These are phyloP conservation scores for Cebidichthys violaceus DNA, from an alignment of 2,113 vertebrate genomes.

Conservation along the genomic window DNA sequence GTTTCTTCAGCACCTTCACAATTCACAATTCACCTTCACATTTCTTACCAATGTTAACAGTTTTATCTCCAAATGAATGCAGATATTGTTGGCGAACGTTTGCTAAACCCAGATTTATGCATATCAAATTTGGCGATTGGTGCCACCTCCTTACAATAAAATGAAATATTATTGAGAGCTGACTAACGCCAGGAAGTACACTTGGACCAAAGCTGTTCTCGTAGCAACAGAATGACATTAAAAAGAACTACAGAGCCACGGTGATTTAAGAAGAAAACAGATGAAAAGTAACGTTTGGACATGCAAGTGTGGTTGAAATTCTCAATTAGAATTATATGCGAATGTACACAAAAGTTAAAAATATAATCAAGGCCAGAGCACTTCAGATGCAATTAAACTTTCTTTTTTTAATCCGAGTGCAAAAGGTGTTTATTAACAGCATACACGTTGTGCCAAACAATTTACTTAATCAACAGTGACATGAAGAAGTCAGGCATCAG, in stretches of 20 bases:
- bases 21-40: too few relatives aligned
- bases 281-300: background rate
- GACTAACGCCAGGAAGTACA: background rate
- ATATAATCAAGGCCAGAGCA: background rate
- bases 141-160: background rate
- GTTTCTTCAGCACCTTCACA: background rate
- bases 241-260: background rate
- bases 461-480: slow-evolving; percentile 32
- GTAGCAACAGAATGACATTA: background rate
- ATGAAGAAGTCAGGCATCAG: slow-evolving; percentile 45
- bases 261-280: background rate
- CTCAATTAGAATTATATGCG: background rate
- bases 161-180: background rate
- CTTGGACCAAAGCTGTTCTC: background rate
- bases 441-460: background rate
- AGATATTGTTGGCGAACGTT: background rate
- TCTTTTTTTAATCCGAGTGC: background rate
- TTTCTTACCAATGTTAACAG: background rate
- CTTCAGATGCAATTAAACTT: slow-evolving; percentile 7
- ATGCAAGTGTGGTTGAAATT: background rate
- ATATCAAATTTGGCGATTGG: too few relatives aligned
- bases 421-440: slow-evolving; percentile 1
- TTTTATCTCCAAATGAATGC: background rate
- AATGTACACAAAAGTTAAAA: background rate
- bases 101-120: background rate